Evolutionary conservation across 2,797 vertebrate genomes (phyloP).

Genomic region (Cossypha caffra): DNA sequence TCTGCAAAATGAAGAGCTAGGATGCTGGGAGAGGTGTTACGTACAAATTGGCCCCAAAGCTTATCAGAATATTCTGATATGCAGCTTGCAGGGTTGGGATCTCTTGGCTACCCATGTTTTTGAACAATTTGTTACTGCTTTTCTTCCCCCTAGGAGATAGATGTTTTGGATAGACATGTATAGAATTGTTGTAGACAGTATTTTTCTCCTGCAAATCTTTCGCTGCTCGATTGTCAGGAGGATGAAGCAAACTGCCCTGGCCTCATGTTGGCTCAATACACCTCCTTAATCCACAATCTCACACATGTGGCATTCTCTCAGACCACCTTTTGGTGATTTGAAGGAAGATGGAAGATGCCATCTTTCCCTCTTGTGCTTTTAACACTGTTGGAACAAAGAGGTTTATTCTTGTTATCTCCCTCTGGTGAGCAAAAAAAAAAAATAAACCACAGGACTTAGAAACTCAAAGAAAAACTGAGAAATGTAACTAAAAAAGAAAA

Average conservation of each 20-base stretch:
- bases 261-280: not conserved
- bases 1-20: not conserved
- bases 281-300: not conserved
- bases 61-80: not conserved
- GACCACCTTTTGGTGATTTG: not conserved
- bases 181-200: not conserved
- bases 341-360: not conserved
- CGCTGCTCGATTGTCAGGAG: not conserved
- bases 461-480: not conserved
- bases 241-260: not conserved
- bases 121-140: not conserved
- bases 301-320: rapidly evolving
- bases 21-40: not conserved
- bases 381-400: not conserved
- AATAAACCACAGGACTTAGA: not conserved
- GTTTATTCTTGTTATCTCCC: not conserved
- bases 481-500: not conserved
- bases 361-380: not conserved
- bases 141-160: not conserved
- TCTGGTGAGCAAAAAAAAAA: not conserved
- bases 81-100: not conserved
- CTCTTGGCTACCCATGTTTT: not conserved
- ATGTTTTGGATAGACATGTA: not conserved
- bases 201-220: not conserved
- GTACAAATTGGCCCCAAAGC: not conserved